phyloP scores from a whole-genome alignment of 2,888 invertebrate genomes.

The Morpho deidamia region DNA sequence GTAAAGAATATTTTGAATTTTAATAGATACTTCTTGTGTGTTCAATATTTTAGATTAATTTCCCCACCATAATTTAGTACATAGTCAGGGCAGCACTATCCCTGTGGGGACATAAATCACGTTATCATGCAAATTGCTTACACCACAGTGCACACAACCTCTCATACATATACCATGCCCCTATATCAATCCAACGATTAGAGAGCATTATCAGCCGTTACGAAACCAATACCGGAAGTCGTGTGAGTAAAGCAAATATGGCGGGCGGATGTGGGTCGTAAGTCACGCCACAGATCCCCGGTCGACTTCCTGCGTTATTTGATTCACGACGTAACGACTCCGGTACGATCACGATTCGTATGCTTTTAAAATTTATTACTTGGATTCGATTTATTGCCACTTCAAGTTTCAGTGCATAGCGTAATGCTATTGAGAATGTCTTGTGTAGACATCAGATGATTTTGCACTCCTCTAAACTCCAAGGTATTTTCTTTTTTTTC shows the following conservation, averaged over 20 bases:
- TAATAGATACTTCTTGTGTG: too few relatives aligned
- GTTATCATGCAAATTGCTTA: too few relatives aligned
- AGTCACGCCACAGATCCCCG: constrained; percentile 65
- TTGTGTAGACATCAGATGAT: too few relatives aligned
- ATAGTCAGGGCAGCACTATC: too few relatives aligned
- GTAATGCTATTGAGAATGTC: neutral
- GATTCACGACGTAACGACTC: constrained; percentile 39
- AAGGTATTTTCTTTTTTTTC: too few relatives aligned
- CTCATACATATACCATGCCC: neutral
- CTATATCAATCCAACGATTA: constrained; percentile 18
- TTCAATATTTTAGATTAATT: too few relatives aligned
- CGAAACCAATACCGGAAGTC: constrained; percentile 31
- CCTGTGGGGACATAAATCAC: too few relatives aligned
- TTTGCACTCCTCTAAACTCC: too few relatives aligned
- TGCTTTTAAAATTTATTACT: constrained; percentile 19
- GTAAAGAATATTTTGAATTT: too few relatives aligned
- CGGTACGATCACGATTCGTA: constrained; percentile 30
- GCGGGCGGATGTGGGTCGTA: constrained; percentile 68
- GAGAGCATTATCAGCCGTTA: constrained; percentile 28
- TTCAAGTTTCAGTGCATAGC: neutral
- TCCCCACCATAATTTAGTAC: too few relatives aligned
- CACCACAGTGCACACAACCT: neutral
- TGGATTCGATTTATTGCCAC: constrained; percentile 14
- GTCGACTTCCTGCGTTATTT: constrained; percentile 50
- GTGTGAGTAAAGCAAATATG: constrained; percentile 69